Conservation (phyloP, 2,797 vertebrate species). For the Pitangus sulphuratus region DNA sequence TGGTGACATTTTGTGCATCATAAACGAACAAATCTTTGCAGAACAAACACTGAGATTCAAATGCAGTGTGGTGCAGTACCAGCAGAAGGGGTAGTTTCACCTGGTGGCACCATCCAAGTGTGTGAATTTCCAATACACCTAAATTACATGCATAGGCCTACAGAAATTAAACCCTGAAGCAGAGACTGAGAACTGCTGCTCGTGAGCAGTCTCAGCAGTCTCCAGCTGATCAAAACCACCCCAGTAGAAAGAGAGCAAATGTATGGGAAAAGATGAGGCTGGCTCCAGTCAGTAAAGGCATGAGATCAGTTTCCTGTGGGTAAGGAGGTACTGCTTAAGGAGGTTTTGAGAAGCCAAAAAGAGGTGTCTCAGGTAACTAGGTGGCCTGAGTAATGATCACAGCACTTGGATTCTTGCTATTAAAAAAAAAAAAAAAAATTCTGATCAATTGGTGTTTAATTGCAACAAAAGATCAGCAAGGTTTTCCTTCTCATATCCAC, state of each 20-base stretch:
- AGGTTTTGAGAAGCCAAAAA: background rate
- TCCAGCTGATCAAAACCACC: background rate
- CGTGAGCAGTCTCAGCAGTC: background rate
- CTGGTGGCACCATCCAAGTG: background rate
- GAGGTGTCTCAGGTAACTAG: background rate
- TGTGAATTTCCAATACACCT: background rate
- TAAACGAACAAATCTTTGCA: background rate
- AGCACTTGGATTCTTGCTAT: background rate
- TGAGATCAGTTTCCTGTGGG: accelerated
- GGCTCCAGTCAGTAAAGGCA: background rate
- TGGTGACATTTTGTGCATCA: background rate
- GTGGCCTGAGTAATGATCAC: background rate
- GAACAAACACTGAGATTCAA: background rate
- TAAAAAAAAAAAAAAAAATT: background rate
- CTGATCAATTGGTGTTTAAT: background rate
- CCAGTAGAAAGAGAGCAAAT: background rate
- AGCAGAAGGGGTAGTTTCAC: background rate
- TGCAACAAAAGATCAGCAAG: background rate
- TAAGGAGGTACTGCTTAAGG: background rate
- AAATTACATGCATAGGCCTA: background rate
- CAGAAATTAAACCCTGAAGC: background rate
- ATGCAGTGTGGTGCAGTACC: accelerated
- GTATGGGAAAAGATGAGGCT: background rate
- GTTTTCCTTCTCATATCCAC: background rate
- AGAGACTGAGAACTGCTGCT: background rate